Percentiles rank a stretch among this genome's conserved stretches.
phyloP scores from a whole-genome alignment of 2,888 invertebrate genomes.

The Tipula confusa region DNA sequence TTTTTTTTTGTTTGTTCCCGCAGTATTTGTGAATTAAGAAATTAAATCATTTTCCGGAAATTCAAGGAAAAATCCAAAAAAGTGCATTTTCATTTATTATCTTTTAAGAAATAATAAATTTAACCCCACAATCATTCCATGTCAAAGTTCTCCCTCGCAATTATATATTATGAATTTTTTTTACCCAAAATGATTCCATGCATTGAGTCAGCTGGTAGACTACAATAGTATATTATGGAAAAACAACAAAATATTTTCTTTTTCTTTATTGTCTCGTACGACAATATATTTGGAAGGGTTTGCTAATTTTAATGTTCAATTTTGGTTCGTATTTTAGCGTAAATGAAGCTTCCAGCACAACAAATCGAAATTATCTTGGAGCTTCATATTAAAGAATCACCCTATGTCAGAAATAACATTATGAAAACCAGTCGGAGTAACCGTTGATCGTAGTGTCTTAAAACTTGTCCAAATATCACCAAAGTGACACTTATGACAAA shows the following conservation, averaged over 20 bases:
- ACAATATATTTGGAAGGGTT: too few relatives aligned
- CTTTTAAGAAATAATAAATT: neutral
- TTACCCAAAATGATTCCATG: neutral
- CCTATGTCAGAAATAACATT: too few relatives aligned
- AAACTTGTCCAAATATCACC: too few relatives aligned
- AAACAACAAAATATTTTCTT: neutral
- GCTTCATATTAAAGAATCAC: too few relatives aligned
- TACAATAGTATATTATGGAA: neutral
- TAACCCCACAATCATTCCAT: neutral
- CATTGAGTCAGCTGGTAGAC: neutral
- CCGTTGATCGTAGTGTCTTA: too few relatives aligned
- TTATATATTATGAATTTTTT: neutral
- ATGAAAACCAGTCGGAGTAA: too few relatives aligned
- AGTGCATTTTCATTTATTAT: neutral
- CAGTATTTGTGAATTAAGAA: neutral
- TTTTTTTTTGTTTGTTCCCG: too few relatives aligned
- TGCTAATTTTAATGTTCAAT: too few relatives aligned
- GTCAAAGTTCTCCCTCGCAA: neutral
- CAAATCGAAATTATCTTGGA: too few relatives aligned
- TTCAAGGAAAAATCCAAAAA: neutral
- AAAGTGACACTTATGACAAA: too few relatives aligned
- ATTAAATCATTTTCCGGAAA: constrained; percentile 3
- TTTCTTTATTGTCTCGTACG: neutral
- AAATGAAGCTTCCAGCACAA: too few relatives aligned
- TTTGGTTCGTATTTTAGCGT: too few relatives aligned